phyloP scores from a whole-genome alignment of 2,797 vertebrate genomes.

The Eospalax fontanierii region DNA sequence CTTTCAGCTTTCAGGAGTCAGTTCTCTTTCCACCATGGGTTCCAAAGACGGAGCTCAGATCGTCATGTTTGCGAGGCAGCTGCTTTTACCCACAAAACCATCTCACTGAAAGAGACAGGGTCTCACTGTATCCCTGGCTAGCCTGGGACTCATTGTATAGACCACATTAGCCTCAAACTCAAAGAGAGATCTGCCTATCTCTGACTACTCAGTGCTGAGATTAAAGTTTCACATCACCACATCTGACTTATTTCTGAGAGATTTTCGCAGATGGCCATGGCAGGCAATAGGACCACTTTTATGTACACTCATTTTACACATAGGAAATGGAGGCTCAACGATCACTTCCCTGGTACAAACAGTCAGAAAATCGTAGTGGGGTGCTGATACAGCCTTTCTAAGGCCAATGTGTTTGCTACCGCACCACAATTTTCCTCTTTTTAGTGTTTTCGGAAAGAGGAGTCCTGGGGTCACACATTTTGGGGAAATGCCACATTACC shows the following conservation, averaged over 20 bases:
- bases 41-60: background rate
- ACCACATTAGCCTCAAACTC: no score
- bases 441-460: background rate
- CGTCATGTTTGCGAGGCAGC: background rate
- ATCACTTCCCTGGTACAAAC: background rate
- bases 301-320: background rate
- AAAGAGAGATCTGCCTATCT: no score
- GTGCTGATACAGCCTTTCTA: background rate
- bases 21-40: background rate
- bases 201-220: no score
- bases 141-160: no score
- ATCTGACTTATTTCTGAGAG: background rate
- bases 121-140: no score
- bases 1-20: background rate
- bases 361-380: background rate
- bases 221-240: no score
- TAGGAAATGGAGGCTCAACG: background rate
- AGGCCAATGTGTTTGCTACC: background rate
- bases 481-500: slow-evolving; percentile 12
- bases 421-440: background rate
- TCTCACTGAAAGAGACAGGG: no score
- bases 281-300: background rate
- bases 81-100: background rate
- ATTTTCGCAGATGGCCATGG: background rate
- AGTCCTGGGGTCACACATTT: background rate